Evolutionary conservation across 1,140 invertebrate genomes (phyloP), one percentile per base, ranked within the genome.

Genomic region (Drosophila ambigua): DNA sequence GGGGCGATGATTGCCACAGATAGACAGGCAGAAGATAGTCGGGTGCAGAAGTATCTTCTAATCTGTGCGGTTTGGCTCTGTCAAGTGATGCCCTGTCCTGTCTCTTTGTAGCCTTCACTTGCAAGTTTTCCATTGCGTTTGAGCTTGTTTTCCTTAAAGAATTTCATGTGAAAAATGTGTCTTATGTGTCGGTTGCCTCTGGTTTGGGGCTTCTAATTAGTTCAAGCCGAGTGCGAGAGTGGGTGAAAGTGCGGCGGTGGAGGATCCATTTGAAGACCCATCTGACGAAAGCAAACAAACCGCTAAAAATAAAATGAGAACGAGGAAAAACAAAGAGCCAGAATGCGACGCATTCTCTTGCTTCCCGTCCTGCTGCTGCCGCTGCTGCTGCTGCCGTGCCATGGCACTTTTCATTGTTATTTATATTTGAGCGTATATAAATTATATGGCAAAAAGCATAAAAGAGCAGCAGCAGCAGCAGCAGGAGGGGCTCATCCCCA

Each of bases 391-490:
- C 20, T 64, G 54, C 15, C 20, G 31, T 53, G n/a, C 41, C n/a
- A 28, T 48, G 20, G 46, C 35, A 48, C 24, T 60, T 67, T 75
- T 60, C 72, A 76, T 76, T 68, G 72, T 76, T 76, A 75, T 76
- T 68, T 76, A 75, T 76, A 54, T 78, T 63, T 72, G 79, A 65
- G 66, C 61, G 52, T 57, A 67, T 79, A 83, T 71, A 67, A 83
- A 59, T 82, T 82, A 78, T 82, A 74, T 79, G 69, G 79, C 75
- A 48, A 49, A 57, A 55, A 55, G 76, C 80, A 83, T 79, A 83
- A 83, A 82, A 83, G 71, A 68, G 75, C 71, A 80, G 43, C 1
- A 13, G 7, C 16, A 5, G 11, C 8, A 24, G 44, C 5, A n/a
- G 13, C 6, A 6, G 39, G 7, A 9, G 4, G 50, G n/a, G 8